Conservation (phyloP, 1,140 invertebrate species). For the Stegodyphus mimosarum region DNA sequence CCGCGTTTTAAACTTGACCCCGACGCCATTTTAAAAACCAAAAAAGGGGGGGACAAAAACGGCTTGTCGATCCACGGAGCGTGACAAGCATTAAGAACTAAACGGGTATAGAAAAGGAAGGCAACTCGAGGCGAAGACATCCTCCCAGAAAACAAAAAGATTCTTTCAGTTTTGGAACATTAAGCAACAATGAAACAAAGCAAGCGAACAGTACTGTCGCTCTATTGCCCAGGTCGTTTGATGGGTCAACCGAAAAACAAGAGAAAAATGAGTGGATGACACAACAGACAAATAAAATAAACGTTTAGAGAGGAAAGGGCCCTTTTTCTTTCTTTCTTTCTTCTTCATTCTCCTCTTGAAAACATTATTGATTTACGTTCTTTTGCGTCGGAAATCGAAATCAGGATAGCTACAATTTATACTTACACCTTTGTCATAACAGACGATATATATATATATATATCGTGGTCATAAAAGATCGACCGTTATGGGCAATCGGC, state of each 20-base stretch:
- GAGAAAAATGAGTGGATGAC: slow-evolving; percentile 31
- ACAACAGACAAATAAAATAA: slow-evolving; percentile 13
- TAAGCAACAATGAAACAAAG: slow-evolving; percentile 42
- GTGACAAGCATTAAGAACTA: background rate
- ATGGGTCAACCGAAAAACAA: no score
- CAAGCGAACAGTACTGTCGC: background rate
- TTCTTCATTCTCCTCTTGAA: background rate
- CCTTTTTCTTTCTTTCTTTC: background rate
- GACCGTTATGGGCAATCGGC: background rate
- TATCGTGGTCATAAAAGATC: slow-evolving; percentile 15
- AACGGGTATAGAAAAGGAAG: background rate
- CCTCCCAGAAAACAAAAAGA: background rate
- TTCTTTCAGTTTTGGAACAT: slow-evolving; percentile 33
- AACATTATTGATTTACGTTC: slow-evolving; percentile 42
- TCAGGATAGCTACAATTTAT: slow-evolving; percentile 42
- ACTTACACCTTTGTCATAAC: background rate
- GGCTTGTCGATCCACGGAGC: background rate
- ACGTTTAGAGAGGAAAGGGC: background rate
- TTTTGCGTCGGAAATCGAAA: slow-evolving; percentile 27
- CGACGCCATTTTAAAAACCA: background rate
- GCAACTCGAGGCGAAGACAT: background rate
- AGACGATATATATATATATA: background rate
- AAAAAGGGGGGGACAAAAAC: background rate
- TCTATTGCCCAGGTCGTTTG: slow-evolving; percentile 1
- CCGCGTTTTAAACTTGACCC: background rate